A percentile compares a stretch with the other conserved stretches of the same genome.
phyloP scores from a whole-genome alignment of 2,797 vertebrate genomes.

The Gastrophryne carolinensis region DNA sequence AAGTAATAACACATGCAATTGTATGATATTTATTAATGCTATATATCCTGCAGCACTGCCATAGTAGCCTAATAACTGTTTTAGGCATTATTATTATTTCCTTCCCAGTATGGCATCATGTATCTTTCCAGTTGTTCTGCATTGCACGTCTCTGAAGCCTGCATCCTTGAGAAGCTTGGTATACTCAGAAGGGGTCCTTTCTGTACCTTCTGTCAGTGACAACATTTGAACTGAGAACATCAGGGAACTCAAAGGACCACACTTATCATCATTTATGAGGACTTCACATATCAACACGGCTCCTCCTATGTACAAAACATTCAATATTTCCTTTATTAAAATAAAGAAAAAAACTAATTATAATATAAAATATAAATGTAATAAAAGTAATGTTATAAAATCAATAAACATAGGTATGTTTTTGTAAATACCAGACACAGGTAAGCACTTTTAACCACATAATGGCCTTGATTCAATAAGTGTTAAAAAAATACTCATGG shows the following conservation, averaged over 20 bases:
- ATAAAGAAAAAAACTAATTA: no score
- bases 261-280: constrained; percentile 63
- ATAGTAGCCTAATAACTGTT: neutral
- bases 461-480: no score
- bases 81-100: constrained; percentile 60
- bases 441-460: no score
- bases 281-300: constrained; percentile 67
- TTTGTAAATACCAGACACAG: no score
- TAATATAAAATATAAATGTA: no score
- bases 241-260: constrained; percentile 78
- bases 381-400: no score
- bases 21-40: neutral
- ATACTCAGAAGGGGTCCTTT: constrained; percentile 74
- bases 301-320: constrained; percentile 56
- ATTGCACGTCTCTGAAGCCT: constrained; percentile 70
- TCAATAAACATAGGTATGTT: no score
- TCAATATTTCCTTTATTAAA: no score
- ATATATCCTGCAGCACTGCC: neutral
- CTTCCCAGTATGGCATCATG: constrained; percentile 79
- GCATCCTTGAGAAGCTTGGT: constrained; percentile 68
- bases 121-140: constrained; percentile 75
- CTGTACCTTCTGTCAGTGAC: constrained; percentile 84
- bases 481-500: no score
- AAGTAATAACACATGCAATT: no score
- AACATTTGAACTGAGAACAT: constrained; percentile 86